phyloP scores from a whole-genome alignment of 2,888 invertebrate species.

The Bruchidius siliquastri region DNA sequence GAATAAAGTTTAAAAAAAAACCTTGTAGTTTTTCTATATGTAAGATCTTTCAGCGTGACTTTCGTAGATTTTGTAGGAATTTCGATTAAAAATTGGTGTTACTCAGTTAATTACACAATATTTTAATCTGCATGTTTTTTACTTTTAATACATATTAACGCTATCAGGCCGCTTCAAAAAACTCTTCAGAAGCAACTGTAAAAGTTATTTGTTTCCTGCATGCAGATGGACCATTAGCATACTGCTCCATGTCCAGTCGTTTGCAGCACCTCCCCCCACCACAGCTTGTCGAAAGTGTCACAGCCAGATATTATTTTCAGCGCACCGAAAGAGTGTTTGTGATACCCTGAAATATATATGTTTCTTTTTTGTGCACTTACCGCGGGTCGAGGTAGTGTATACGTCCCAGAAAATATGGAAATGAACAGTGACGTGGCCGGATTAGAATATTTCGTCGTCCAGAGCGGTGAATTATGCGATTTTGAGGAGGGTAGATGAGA shows the following conservation, averaged over 20 bases:
- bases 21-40: no score
- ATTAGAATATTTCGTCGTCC: neutral
- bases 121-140: no score
- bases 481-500: neutral
- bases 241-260: neutral
- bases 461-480: neutral
- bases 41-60: no score
- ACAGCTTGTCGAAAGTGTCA: slow-evolving; percentile 19
- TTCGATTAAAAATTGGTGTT: no score
- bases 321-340: slow-evolving; percentile 14
- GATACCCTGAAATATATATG: slow-evolving; percentile 14
- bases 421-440: neutral
- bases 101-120: no score
- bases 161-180: neutral
- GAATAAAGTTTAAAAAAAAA: no score
- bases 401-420: neutral
- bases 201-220: neutral
- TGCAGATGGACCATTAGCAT: neutral
- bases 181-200: neutral
- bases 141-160: no score
- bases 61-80: no score
- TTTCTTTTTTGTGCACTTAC: neutral
- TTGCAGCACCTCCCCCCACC: neutral
- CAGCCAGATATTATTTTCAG: slow-evolving; percentile 18
- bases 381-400: neutral